Conservation (phyloP, 37 sponge, comb jelly and placozoan genomes). For the Petrosia ficiformis region DNA sequence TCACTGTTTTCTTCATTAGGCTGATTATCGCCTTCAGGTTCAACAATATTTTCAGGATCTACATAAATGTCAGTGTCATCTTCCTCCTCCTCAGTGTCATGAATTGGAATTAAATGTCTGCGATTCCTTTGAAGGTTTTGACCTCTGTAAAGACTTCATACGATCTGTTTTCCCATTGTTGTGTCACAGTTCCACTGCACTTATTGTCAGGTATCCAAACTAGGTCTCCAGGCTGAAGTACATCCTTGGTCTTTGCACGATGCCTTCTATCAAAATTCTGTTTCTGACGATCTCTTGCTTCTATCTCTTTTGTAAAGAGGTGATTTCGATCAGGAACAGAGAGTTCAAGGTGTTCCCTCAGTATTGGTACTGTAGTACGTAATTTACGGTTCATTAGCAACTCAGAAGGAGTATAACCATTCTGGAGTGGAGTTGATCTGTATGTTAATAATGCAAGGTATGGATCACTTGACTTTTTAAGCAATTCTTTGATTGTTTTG, state of each 20-base stretch:
- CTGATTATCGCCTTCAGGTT: too few relatives aligned
- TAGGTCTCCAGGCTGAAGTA: neutral
- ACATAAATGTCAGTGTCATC: too few relatives aligned
- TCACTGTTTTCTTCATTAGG: too few relatives aligned
- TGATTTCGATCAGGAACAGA: constrained; percentile 20
- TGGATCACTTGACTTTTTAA: constrained; percentile 45
- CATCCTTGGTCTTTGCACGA: neutral
- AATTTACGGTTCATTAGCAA: constrained; percentile 37
- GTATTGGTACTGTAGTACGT: constrained; percentile 35
- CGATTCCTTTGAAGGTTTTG: too few relatives aligned
- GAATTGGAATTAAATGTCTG: too few relatives aligned
- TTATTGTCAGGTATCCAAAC: neutral
- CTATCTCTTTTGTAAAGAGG: too few relatives aligned
- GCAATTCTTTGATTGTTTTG: constrained; percentile 37
- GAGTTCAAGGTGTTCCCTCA: constrained; percentile 11
- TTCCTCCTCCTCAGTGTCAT: too few relatives aligned
- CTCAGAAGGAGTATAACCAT: constrained; percentile 42
- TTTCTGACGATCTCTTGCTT: too few relatives aligned
- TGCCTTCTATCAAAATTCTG: neutral
- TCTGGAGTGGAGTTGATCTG: constrained; percentile 38
- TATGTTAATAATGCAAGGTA: constrained; percentile 41
- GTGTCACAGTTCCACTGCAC: neutral
- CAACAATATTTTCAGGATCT: too few relatives aligned
- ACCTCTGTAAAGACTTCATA: too few relatives aligned
- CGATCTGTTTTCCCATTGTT: neutral